Evolutionary conservation across 2,888 invertebrate genomes (phyloP).

Genomic region (Auanema sp.): DNA sequence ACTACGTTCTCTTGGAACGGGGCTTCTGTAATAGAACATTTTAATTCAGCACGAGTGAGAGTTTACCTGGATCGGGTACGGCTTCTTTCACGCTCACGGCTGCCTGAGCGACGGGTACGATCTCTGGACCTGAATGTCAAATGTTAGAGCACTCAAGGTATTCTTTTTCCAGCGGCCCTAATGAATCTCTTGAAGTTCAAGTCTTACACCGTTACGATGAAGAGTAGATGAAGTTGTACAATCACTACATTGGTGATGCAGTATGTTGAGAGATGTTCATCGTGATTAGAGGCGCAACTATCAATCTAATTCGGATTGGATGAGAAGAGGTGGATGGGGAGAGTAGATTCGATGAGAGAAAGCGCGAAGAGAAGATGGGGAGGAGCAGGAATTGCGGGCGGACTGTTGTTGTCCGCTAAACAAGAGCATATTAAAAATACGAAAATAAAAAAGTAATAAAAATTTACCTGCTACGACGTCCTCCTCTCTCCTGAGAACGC

Average conservation of each 20-base stretch:
- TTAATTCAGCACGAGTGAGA: not conserved
- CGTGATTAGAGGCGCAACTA: not conserved
- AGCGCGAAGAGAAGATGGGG: slow-evolving; percentile 34
- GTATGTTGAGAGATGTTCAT: slow-evolving; percentile 23
- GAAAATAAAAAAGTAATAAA: slow-evolving; percentile 3
- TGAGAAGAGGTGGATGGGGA: slow-evolving; percentile 21
- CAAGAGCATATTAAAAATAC: slow-evolving; percentile 6
- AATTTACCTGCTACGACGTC: slow-evolving; percentile 25
- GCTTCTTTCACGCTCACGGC: too few species aligned
- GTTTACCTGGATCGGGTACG: not conserved
- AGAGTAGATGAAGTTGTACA: slow-evolving; percentile 4
- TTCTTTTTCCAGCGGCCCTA: not conserved
- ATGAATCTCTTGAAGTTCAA: not conserved
- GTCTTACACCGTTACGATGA: not conserved
- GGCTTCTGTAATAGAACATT: slow-evolving; percentile 18
- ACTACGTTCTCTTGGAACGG: slow-evolving; percentile 28
- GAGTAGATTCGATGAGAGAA: slow-evolving; percentile 30
- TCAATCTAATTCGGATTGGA: slow-evolving; percentile 13
- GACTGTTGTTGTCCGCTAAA: slow-evolving; percentile 46
- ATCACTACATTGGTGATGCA: slow-evolving; percentile 1
- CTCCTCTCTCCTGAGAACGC: slow-evolving; percentile 43
- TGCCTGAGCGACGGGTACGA: too few species aligned
- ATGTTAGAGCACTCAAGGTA: too few species aligned
- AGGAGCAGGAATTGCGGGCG: slow-evolving; percentile 32
- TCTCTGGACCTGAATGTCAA: too few species aligned